phyloP scores from a whole-genome alignment of 2,888 invertebrate species.

The Tyria jacobaeae region DNA sequence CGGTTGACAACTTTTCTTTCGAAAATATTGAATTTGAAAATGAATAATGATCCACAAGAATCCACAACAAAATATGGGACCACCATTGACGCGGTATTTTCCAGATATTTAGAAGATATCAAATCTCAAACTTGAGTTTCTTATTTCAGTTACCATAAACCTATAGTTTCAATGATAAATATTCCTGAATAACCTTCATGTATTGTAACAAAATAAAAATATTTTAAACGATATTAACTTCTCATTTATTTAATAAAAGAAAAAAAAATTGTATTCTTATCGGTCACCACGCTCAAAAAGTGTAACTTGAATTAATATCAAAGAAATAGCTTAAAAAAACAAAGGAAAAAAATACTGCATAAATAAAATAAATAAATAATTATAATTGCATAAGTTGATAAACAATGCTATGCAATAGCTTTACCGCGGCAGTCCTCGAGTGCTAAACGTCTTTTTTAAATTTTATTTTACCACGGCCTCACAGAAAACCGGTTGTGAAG shows the following conservation, averaged over 20 bases:
- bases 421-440: too few relatives aligned
- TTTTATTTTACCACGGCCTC: too few relatives aligned
- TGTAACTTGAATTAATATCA: constrained; percentile 20
- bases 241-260: constrained; percentile 14
- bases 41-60: constrained; percentile 26
- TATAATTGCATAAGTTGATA: too few relatives aligned
- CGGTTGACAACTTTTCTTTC: constrained; percentile 33
- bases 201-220: constrained; percentile 2
- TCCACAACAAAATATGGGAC: constrained; percentile 35
- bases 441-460: too few relatives aligned
- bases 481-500: too few relatives aligned
- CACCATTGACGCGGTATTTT: constrained; percentile 32
- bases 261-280: constrained; percentile 17
- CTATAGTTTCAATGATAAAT: too few relatives aligned
- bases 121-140: too few relatives aligned
- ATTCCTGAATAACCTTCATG: not conserved
- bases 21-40: constrained; percentile 34
- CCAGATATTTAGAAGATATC: not conserved
- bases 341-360: too few relatives aligned
- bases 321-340: not conserved
- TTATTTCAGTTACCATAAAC: too few relatives aligned
- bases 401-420: too few relatives aligned
- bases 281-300: constrained; percentile 20
- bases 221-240: constrained; percentile 12
- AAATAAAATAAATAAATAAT: too few relatives aligned